Base-by-base conservation (phyloP, 2,888 invertebrate species). In the Ophion slaviceki region DNA sequence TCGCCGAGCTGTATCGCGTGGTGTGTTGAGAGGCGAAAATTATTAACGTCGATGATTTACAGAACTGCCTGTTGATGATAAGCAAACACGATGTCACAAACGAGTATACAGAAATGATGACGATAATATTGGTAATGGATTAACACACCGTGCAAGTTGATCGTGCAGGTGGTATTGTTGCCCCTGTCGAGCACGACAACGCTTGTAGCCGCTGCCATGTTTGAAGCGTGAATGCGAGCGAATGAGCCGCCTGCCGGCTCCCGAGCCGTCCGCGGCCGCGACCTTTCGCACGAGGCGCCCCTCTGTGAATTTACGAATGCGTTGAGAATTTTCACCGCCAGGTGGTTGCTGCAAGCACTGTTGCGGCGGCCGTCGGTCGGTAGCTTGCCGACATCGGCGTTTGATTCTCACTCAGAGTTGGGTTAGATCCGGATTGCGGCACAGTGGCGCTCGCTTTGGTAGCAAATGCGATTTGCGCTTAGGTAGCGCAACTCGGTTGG, bases 141-240 rank as follows among this genome's bases (percentile, higher is more conserved):
- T 86, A 90, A 92, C 92, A 95, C 96, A 98, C 98, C 98, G 95
- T 98, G 98, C 95, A 98, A 96, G 96, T 99, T 98, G 94, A 99
- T 97, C 93, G 98, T 98, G 95, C 98, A 98, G 94, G 98, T 98
- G 94, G 98, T 98, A 95, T 98, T 98, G 95, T 98, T 98, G 95
- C 98, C 98, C 95, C 98, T 96, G 95, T 98, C 98, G 94, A 98
- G 96, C 94, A 98, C 97, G 95, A 98, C 98, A 95, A 98, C 98
- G 96, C 98, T 98, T 94, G 98, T 98, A 95, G 97, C 97, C 94
- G 97, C 97, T 96, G 96, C 96, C 96, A 96, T 96, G 95, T 95
- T 95, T 92, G 91, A 92, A 91, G 90, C 92, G 92, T 93, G 93
- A 93, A 94, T 94, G 93, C 91, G 91, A 90, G 91, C 89, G 86